These are phyloP conservation scores for Dinocampus coccinellae DNA, from an alignment of 2,888 invertebrate species.

Conservation along the genomic window DNA sequence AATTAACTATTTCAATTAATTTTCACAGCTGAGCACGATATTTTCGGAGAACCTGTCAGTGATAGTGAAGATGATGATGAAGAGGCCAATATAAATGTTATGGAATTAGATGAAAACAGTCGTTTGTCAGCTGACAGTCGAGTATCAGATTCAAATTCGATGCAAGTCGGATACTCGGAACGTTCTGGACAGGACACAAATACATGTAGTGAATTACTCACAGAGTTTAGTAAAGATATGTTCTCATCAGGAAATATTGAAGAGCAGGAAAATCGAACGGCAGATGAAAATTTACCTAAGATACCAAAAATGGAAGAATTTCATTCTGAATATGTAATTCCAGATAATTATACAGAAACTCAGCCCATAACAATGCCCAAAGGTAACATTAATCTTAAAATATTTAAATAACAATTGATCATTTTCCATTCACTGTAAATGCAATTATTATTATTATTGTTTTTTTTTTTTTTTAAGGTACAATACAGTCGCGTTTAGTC, in stretches of 20 bases:
- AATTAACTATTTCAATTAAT: neutral
- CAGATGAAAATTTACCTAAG: constrained; percentile 47
- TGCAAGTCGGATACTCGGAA: constrained; percentile 68
- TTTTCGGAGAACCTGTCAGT: constrained; percentile 93
- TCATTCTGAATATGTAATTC: constrained; percentile 62
- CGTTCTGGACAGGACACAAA: constrained; percentile 49
- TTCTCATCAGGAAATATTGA: constrained; percentile 65
- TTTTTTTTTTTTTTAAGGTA: constrained; percentile 54
- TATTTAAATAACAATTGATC: constrained; percentile 1
- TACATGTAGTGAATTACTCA: constrained; percentile 69
- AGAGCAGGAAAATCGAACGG: constrained; percentile 53
- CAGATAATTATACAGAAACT: constrained; percentile 55
- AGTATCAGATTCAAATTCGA: constrained; percentile 79
- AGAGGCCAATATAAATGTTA: constrained; percentile 77
- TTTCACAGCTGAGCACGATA: constrained; percentile 80
- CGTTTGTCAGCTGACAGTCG: constrained; percentile 81
- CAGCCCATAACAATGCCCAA: constrained; percentile 50
- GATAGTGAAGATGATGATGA: constrained; percentile 90
- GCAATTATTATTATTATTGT: constrained; percentile 11
- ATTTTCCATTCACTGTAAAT: constrained; percentile 9
- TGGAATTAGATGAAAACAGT: constrained; percentile 85
- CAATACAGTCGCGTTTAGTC: constrained; percentile 77
- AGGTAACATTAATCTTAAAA: constrained; percentile 40
- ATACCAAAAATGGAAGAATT: constrained; percentile 60
- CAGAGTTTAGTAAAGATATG: constrained; percentile 77